These are phyloP conservation scores for Mus spicilegus DNA, from an alignment of 2,113 vertebrate genomes.

Conservation along the genomic window DNA sequence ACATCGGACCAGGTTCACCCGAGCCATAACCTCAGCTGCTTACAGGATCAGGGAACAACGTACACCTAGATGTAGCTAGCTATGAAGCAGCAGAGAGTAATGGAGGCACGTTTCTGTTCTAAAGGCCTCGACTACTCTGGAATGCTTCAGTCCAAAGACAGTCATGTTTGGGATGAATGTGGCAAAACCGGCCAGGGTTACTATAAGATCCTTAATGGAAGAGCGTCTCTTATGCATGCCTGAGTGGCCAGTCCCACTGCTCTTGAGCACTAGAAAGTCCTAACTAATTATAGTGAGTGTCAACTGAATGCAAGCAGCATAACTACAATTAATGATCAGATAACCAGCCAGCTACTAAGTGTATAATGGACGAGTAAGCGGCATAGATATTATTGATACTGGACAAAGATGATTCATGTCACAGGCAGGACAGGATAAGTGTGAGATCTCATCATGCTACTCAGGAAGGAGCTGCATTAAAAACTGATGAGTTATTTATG, in stretches of 20 bases:
- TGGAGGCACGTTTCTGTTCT: not conserved
- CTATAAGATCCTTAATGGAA: not conserved
- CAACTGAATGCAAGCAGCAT: not conserved
- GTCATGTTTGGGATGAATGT: not conserved
- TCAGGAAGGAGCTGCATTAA: not conserved
- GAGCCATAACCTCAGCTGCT: not conserved
- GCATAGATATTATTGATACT: not conserved
- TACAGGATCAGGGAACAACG: not conserved
- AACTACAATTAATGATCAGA: not conserved
- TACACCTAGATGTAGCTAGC: not conserved
- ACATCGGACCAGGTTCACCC: not conserved
- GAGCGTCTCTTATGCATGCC: not conserved
- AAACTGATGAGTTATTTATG: not conserved
- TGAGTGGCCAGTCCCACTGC: not conserved
- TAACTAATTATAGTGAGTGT: not conserved
- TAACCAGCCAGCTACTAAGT: not conserved
- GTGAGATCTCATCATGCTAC: not conserved
- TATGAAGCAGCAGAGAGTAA: not conserved
- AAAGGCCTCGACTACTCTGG: slow-evolving; percentile 12
- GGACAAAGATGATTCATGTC: not conserved
- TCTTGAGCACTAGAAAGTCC: not conserved
- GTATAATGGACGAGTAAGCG: too few species aligned
- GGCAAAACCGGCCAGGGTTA: not conserved
- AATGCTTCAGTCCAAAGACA: not conserved
- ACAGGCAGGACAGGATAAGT: too few species aligned